Base-by-base conservation (phyloP, 2,797 vertebrate species). In the Tokudaia muenninki region DNA sequence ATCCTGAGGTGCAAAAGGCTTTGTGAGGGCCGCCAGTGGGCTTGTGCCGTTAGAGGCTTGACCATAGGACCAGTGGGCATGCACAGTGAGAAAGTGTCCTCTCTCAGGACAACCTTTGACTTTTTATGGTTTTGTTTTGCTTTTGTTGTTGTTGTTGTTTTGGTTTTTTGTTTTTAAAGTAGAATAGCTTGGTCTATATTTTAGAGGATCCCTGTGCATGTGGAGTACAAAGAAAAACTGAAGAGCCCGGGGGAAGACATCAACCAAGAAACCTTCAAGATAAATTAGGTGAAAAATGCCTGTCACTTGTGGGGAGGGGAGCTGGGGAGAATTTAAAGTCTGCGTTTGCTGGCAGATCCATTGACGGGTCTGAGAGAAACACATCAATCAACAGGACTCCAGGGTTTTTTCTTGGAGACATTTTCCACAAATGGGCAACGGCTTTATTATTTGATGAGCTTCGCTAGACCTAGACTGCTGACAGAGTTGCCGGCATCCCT, bases 391-490 rank as follows among this genome's bases (percentile, higher is more conserved):
- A 57, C 75, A 44, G 72, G 63, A 78, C 63, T 65, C 74, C 52
- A 16, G 74, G 74, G n/a, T 65, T 72, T 93, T 44, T 81, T 81
- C 29, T 57, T 7, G 19, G 55, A 92, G 50, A 31, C 24, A 70
- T n/a, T 94, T 65, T 74, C 61, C 80, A 95, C 24, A 91, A 94
- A 91, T 31, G 55, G 92, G 50, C 0, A 4, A 87, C 37, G 63
- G 26, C 91, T 93, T 92, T 82, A 52, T 93, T 91, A 89, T 87
- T 44, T 80, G 52, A 65, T 89, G 61, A 95, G 78, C 47, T 55
- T 87, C 47, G 24, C 24, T 67, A 13, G 89, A 47, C 72, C 29
- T 0, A 78, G 52, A 92, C 67, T 22, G 59, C 88, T 65, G n/a
- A 50, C 44, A 41, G 50, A 47, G 84, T 59, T 3, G 57, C 31